Evolutionary conservation across 2,113 vertebrate species (phyloP).

Genomic region (Nibea coibor): DNA sequence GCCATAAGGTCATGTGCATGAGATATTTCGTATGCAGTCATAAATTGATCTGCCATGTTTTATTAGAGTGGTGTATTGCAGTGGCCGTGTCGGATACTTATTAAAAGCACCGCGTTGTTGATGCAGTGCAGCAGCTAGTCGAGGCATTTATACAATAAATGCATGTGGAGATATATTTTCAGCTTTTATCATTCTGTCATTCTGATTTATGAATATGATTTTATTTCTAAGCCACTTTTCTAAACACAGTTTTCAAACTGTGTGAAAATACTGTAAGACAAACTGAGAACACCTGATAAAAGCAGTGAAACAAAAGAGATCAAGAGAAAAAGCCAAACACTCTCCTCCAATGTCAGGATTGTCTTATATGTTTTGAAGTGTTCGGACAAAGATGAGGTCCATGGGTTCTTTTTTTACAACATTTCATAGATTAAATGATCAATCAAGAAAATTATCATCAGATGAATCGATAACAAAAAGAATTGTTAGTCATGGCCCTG

Average conservation of each 20-base stretch:
- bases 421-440: background rate
- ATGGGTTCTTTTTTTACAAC: background rate
- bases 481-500: background rate
- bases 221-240: background rate
- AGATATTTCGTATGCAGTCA: constrained; percentile 69
- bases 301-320: background rate
- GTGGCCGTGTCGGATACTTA: constrained; percentile 41
- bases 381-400: background rate
- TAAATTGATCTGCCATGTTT: constrained; percentile 80
- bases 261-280: background rate
- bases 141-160: constrained; percentile 34
- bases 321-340: background rate
- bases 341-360: background rate
- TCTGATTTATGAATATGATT: background rate
- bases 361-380: background rate
- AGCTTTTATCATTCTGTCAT: background rate
- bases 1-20: constrained; percentile 73
- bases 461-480: background rate
- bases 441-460: background rate
- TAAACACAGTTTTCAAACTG: too few species aligned
- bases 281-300: background rate
- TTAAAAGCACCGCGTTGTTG: constrained; percentile 46
- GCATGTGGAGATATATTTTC: background rate
- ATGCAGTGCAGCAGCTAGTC: constrained; percentile 31
- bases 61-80: constrained; percentile 73